Conservation (phyloP, 2,888 invertebrate species). For the Clitarchus hookeri region DNA sequence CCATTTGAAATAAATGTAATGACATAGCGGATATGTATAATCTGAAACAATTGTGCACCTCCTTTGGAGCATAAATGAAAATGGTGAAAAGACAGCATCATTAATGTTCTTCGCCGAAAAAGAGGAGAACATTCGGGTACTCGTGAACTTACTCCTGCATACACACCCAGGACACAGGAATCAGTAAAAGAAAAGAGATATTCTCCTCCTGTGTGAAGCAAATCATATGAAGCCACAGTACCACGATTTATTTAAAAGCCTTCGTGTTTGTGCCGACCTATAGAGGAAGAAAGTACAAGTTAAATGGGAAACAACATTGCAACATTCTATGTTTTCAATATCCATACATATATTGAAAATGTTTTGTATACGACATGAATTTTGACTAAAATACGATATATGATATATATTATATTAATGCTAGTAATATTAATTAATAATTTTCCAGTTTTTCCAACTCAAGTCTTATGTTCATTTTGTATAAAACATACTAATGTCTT, state of each 20-base stretch:
- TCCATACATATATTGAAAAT: neutral
- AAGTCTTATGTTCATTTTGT: too few species aligned
- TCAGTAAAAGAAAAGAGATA: neutral
- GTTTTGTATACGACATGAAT: neutral
- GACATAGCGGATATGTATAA: slow-evolving; percentile 16
- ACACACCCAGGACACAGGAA: neutral
- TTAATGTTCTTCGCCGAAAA: neutral
- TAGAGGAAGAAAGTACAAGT: neutral
- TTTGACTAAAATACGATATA: neutral
- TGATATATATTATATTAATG: too few species aligned
- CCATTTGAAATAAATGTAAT: slow-evolving; percentile 21
- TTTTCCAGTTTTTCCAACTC: too few species aligned
- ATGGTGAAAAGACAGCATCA: slow-evolving; percentile 11
- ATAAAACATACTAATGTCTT: too few species aligned
- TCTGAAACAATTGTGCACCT: neutral
- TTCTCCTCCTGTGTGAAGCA: neutral
- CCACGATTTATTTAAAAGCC: neutral
- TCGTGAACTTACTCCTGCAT: neutral
- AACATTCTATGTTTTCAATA: neutral
- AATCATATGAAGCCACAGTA: neutral
- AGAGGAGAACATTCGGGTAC: neutral
- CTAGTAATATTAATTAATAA: too few species aligned
- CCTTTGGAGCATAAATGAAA: neutral
- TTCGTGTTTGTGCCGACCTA: neutral
- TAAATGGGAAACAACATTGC: neutral